Conservation (phyloP, 2,113 vertebrate species). For the Urocynchramus pylzowi region DNA sequence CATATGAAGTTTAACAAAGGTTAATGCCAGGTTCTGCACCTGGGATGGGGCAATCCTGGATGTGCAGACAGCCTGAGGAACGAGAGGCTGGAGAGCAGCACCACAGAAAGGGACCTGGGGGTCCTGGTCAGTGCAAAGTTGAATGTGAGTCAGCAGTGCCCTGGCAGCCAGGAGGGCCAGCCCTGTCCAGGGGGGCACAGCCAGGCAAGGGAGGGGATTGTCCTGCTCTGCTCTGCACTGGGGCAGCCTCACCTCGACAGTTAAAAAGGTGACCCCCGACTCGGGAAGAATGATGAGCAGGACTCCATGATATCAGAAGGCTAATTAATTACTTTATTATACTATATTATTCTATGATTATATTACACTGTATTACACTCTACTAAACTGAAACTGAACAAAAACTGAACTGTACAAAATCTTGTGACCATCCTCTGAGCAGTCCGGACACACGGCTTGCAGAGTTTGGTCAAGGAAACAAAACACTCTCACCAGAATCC, state of each 20-base stretch:
- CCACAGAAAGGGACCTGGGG: neutral
- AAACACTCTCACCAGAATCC: too few species aligned
- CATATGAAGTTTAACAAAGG: neutral
- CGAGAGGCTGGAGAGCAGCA: fast-evolving
- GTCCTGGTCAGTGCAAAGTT: neutral
- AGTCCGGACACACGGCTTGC: too few species aligned
- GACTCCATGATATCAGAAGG: too few species aligned
- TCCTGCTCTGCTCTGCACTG: neutral
- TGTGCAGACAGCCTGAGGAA: neutral
- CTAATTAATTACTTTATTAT: too few species aligned
- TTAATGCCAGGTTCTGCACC: fast-evolving
- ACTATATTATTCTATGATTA: too few species aligned
- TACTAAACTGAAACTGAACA: too few species aligned
- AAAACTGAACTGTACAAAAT: too few species aligned
- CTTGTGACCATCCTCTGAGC: too few species aligned
- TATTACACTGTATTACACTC: too few species aligned
- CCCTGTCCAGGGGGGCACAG: fast-evolving
- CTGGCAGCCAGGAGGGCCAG: neutral
- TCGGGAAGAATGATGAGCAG: too few species aligned
- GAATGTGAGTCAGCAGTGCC: neutral
- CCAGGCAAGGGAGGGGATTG: neutral
- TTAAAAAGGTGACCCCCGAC: too few species aligned
- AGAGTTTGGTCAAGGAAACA: too few species aligned
- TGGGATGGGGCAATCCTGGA: neutral
- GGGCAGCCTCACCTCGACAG: fast-evolving